phyloP scores from a whole-genome alignment of 1,140 invertebrate genomes.

The Zophobas atratus region DNA sequence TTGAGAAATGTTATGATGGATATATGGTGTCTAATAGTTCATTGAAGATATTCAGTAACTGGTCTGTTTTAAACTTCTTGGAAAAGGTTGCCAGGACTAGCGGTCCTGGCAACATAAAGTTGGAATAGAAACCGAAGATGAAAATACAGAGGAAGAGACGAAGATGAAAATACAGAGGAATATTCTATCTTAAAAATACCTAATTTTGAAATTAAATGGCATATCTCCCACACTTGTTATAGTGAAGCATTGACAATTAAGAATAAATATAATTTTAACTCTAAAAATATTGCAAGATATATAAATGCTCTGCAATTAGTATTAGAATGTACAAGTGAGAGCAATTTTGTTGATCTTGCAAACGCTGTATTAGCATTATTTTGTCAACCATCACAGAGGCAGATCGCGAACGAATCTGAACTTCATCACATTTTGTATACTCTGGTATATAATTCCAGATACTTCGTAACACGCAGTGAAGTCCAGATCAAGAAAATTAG shows the following conservation, averaged over 20 bases:
- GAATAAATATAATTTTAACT: slow-evolving; percentile 12
- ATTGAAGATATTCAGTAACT: slow-evolving; percentile 17
- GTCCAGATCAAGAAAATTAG: slow-evolving; percentile 17
- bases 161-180: background rate
- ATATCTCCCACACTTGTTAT: slow-evolving; percentile 43
- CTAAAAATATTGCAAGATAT: slow-evolving; percentile 19
- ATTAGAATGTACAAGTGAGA: slow-evolving; percentile 42
- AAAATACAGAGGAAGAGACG: background rate
- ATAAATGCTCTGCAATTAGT: slow-evolving; percentile 41
- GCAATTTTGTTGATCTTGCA: slow-evolving; percentile 37
- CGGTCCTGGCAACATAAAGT: too few relatives aligned
- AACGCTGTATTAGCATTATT: slow-evolving; percentile 26
- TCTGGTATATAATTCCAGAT: slow-evolving; percentile 27
- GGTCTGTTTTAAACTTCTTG: slow-evolving; percentile 32
- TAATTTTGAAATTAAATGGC: slow-evolving; percentile 30
- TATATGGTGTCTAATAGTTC: slow-evolving; percentile 12
- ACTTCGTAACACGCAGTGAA: slow-evolving; percentile 24
- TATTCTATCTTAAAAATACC: slow-evolving; percentile 33
- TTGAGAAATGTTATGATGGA: slow-evolving; percentile 36
- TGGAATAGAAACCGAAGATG: slow-evolving; percentile 8
- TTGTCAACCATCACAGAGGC: background rate
- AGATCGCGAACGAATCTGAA: slow-evolving; percentile 2
- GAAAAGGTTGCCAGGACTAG: background rate
- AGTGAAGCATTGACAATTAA: slow-evolving; percentile 41
- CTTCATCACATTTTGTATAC: slow-evolving; percentile 34